A percentile compares a stretch with the other conserved stretches of the same genome.
Evolutionary conservation across 2,113 vertebrate species (phyloP).

Genomic region (Hemicordylus capensis): DNA sequence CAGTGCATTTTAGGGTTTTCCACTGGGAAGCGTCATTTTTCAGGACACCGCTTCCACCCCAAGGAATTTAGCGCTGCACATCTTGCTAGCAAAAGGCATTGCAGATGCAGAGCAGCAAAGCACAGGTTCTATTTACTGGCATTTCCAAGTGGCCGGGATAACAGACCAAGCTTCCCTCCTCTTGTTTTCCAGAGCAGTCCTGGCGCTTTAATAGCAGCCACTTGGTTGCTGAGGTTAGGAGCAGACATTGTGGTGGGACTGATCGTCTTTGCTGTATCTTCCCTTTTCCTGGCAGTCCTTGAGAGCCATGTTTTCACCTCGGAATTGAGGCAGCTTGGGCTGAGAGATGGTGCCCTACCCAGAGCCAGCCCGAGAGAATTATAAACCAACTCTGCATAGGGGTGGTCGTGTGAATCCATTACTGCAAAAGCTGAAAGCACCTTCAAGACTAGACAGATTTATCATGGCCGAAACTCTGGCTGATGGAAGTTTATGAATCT

Average conservation of each 20-base stretch:
- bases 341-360: too few species aligned
- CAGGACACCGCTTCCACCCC: slow-evolving; percentile 9
- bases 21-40: slow-evolving; percentile 1
- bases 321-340: too few species aligned
- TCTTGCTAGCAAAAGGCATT: background rate
- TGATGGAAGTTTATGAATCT: too few species aligned
- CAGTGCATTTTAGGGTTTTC: background rate
- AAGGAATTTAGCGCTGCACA: background rate
- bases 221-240: background rate
- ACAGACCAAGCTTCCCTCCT: background rate
- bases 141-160: background rate
- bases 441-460: background rate
- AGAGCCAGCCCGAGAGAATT: too few species aligned
- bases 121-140: background rate
- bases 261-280: background rate
- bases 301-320: too few species aligned
- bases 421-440: background rate
- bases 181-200: background rate
- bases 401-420: background rate
- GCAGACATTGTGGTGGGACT: background rate
- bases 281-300: too few species aligned
- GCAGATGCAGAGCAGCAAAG: background rate
- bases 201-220: background rate
- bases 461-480: too few species aligned
- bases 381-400: too few species aligned